Evolutionary conservation across 2,888 invertebrate genomes (phyloP).

Genomic region (Andrena flavipes): DNA sequence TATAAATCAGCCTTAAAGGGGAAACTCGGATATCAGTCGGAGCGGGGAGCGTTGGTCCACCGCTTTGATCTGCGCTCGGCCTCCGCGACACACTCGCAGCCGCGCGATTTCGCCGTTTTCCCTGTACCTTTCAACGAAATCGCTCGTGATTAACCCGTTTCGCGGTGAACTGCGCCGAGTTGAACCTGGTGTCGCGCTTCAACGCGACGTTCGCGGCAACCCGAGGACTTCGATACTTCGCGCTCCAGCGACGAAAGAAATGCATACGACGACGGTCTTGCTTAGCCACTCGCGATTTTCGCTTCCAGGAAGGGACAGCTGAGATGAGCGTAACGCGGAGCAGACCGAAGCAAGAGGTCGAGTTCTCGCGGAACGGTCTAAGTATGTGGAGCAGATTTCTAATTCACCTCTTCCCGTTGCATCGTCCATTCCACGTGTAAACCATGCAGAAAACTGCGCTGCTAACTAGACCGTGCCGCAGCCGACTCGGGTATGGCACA

Average conservation of each 20-base stretch:
- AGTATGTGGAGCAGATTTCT: conserved; percentile 72
- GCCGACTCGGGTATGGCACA: conserved; percentile 61
- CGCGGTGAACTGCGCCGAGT: neutral
- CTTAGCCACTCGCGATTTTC: neutral
- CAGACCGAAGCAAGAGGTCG: conserved; percentile 21
- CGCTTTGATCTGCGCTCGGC: conserved; percentile 17
- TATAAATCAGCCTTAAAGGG: conserved; percentile 44
- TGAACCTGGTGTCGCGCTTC: neutral
- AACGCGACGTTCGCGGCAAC: neutral
- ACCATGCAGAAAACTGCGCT: conserved; percentile 71
- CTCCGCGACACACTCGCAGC: neutral
- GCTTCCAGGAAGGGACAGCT: neutral
- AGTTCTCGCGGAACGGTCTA: conserved; percentile 24
- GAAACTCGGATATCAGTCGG: conserved; percentile 20
- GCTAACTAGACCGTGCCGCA: conserved; percentile 73
- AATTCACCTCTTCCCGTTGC: conserved; percentile 70
- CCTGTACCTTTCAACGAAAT: neutral
- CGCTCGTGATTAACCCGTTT: conserved; percentile 32
- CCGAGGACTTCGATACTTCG: neutral
- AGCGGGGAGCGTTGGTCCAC: neutral
- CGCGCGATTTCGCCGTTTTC: conserved; percentile 11
- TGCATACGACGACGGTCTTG: too few species aligned
- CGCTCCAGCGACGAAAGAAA: neutral
- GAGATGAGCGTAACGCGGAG: neutral
- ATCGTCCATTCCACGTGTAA: conserved; percentile 69